phyloP scores from a whole-genome alignment of 2,113 vertebrate species.

The Ictalurus punctatus region DNA sequence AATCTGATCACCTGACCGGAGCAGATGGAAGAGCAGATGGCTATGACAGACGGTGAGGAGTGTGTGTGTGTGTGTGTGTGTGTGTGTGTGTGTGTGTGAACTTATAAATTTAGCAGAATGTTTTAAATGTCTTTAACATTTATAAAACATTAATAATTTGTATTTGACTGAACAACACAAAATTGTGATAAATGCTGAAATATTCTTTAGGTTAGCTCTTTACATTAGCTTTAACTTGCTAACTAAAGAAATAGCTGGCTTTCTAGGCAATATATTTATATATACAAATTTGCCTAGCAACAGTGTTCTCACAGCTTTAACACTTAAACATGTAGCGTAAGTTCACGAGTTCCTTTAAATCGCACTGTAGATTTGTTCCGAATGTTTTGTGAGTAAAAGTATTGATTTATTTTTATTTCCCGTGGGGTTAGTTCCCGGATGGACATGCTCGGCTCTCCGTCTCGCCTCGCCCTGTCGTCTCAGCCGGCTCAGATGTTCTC shows the following conservation, averaged over 20 bases:
- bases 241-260: no score
- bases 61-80: not conserved
- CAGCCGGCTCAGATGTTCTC: conserved; percentile 98
- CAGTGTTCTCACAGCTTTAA: not conserved
- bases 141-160: not conserved
- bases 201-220: not conserved
- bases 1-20: conserved; percentile 89
- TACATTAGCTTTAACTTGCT: not conserved
- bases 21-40: conserved; percentile 84
- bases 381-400: not conserved
- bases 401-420: not conserved
- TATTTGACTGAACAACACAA: not conserved
- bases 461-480: conserved; percentile 91
- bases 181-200: not conserved
- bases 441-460: conserved; percentile 91
- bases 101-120: not conserved
- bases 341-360: not conserved
- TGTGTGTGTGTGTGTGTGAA: not conserved
- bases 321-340: not conserved
- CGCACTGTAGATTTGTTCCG: not conserved
- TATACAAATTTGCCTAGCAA: no score
- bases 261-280: no score
- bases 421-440: conserved; percentile 79
- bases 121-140: not conserved
- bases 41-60: conserved; percentile 83